These are phyloP conservation scores for Sitta carolinensis DNA, from an alignment of 2,797 vertebrate species.

Conservation along the genomic window DNA sequence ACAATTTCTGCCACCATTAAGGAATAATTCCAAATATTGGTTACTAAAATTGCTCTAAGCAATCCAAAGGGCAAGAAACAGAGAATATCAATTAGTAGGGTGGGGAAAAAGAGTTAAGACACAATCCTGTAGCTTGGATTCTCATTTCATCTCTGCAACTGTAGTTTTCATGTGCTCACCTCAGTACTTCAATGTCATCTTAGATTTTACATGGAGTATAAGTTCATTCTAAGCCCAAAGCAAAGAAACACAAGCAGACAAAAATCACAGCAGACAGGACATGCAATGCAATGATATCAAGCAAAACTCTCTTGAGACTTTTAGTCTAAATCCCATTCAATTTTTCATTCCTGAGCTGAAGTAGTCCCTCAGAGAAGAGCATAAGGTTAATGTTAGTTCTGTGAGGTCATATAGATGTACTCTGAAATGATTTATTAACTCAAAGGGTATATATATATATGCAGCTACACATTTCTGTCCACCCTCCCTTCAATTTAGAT, in stretches of 20 bases:
- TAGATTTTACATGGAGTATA: background rate
- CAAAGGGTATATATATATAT: background rate
- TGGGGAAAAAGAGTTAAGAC: background rate
- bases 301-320: background rate
- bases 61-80: background rate
- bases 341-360: background rate
- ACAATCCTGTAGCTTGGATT: background rate
- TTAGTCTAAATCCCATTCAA: background rate
- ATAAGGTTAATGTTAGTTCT: background rate
- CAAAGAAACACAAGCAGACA: background rate
- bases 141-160: background rate
- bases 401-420: background rate
- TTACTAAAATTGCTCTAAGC: background rate
- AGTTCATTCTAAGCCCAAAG: background rate
- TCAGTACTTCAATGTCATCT: background rate
- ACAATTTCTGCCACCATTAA: background rate
- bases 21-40: background rate
- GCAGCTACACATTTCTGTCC: background rate
- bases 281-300: background rate
- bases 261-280: background rate
- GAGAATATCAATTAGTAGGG: background rate
- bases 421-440: background rate
- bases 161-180: background rate
- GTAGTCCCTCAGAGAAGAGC: background rate
- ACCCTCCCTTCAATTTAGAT: background rate